These are phyloP conservation scores for Phasianus colchicus DNA, from an alignment of 2,113 vertebrate species.

Conservation along the genomic window DNA sequence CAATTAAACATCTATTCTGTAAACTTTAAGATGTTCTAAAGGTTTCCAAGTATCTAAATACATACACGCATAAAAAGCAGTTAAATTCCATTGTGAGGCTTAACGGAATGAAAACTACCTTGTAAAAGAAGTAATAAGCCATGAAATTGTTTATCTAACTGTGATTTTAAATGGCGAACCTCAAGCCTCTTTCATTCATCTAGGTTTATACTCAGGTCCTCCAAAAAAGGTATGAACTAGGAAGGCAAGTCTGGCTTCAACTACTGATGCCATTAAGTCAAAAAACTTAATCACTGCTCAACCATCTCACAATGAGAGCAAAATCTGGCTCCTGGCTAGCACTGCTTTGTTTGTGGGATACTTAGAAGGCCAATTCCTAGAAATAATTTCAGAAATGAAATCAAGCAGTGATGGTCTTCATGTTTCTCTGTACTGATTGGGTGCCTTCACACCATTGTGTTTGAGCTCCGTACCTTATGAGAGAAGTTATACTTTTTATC, in stretches of 20 bases:
- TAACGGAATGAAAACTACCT: background rate
- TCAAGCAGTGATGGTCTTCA: background rate
- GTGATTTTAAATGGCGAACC: background rate
- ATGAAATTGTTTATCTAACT: background rate
- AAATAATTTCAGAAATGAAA: background rate
- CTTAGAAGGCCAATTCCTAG: background rate
- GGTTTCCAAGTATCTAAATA: background rate
- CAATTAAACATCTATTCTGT: background rate
- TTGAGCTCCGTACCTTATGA: background rate
- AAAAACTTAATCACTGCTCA: background rate
- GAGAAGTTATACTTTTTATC: background rate
- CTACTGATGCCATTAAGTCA: background rate
- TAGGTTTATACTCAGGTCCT: background rate
- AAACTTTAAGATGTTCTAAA: background rate
- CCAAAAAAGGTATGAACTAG: background rate
- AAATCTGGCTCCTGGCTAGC: background rate
- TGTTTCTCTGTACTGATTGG: background rate
- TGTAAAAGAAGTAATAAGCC: background rate
- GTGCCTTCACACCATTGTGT: background rate
- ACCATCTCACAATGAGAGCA: background rate
- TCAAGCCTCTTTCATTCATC: background rate
- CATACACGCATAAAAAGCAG: background rate
- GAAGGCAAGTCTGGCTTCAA: constrained; percentile 14
- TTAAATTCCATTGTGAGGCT: background rate
- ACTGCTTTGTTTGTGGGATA: background rate